Conservation (phyloP, 2,113 vertebrate species). For the Tragelaphus strepsiceros region DNA sequence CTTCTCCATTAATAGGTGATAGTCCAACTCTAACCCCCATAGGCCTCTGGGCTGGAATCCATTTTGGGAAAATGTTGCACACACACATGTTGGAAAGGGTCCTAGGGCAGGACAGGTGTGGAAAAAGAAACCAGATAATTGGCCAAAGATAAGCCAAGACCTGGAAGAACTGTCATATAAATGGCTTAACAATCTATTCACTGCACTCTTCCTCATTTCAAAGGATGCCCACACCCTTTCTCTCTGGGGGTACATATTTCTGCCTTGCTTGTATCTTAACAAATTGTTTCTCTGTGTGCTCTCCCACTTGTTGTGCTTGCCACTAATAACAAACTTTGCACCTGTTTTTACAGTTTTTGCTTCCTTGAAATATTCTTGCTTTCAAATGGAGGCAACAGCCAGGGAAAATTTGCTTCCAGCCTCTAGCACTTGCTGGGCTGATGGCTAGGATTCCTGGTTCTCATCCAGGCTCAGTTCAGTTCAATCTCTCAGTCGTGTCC, state of each 20-base stretch:
- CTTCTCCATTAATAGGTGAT: background rate
- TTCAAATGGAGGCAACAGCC: background rate
- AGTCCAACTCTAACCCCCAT: background rate
- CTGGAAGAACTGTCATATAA: background rate
- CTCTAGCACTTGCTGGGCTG: background rate
- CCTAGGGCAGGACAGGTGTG: background rate
- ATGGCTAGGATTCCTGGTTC: background rate
- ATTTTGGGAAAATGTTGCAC: background rate
- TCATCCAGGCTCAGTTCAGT: background rate
- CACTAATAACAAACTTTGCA: background rate
- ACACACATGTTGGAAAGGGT: background rate
- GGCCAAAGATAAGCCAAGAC: background rate
- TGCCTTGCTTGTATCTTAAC: background rate
- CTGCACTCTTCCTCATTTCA: background rate
- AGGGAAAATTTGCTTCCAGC: background rate
- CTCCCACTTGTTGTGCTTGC: background rate
- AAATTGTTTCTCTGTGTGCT: background rate
- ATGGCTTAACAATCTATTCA: background rate
- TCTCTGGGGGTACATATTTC: background rate
- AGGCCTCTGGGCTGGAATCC: background rate
- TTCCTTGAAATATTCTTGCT: background rate
- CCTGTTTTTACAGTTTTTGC: background rate
- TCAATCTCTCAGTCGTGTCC: accelerated
- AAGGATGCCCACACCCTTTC: background rate
- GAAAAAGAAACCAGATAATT: background rate